Conservation (phyloP, 2,797 vertebrate genomes). For the Dipus sagitta region DNA sequence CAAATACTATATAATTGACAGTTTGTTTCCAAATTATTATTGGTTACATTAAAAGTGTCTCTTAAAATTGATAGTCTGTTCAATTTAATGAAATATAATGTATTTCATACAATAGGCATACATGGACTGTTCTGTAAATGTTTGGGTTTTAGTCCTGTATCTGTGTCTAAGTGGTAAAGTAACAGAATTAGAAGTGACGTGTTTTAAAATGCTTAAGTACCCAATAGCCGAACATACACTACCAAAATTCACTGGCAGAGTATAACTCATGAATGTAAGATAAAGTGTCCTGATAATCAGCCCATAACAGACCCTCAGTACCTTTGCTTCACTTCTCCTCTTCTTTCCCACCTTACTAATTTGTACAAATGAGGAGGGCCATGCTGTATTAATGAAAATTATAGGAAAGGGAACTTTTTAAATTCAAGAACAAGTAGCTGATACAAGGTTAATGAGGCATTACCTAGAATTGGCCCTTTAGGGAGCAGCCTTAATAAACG, state of each 20-base stretch:
- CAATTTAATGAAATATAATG: background rate
- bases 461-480: conserved; percentile 55
- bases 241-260: background rate
- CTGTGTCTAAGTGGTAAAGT: conserved; percentile 10
- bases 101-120: background rate
- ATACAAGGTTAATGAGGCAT: conserved; percentile 64
- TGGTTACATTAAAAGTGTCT: background rate
- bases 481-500: conserved; percentile 67
- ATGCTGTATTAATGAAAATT: conserved; percentile 49
- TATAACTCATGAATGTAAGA: background rate
- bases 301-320: background rate
- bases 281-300: background rate
- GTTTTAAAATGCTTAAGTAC: background rate
- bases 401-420: conserved; percentile 31
- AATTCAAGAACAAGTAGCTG: conserved; percentile 62
- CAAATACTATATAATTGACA: background rate
- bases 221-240: background rate
- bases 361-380: conserved; percentile 29
- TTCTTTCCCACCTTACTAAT: background rate
- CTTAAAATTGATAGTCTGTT: background rate
- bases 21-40: background rate
- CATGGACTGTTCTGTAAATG: background rate
- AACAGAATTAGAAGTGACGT: background rate
- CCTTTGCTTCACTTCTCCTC: background rate
- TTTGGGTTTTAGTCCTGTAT: background rate